These are phyloP conservation scores for Sebastes ruberrimus DNA, from an alignment of 2,797 vertebrate species.

Conservation along the genomic window DNA sequence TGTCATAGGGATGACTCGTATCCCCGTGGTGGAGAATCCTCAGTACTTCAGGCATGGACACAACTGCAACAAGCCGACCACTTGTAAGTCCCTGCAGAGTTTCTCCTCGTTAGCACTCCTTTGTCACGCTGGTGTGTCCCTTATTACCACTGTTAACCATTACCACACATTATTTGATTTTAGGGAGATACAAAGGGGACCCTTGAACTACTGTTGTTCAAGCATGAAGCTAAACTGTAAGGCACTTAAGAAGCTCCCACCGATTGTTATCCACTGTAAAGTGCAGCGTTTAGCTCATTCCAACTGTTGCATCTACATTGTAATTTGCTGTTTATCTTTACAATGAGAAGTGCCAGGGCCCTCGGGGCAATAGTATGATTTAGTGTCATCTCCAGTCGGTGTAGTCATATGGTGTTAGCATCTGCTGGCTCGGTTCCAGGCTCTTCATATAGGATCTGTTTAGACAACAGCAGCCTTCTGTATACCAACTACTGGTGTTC, in stretches of 20 bases:
- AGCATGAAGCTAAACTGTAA: neutral
- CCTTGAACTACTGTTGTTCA: neutral
- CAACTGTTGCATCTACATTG: neutral
- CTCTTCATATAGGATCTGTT: conserved; percentile 38
- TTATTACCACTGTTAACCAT: neutral
- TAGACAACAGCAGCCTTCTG: conserved; percentile 35
- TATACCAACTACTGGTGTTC: conserved; percentile 15
- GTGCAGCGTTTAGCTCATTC: neutral
- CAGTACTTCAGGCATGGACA: conserved; percentile 98
- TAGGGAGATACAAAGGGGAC: neutral
- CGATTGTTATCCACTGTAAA: neutral
- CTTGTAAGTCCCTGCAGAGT: conserved; percentile 86
- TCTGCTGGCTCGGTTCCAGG: conserved; percentile 43
- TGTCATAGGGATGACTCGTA: conserved; percentile 98
- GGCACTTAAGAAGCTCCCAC: neutral
- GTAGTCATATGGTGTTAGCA: conserved; percentile 52
- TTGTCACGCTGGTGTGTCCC: neutral
- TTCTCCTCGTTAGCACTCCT: neutral
- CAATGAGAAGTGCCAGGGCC: conserved; percentile 17
- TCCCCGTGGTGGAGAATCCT: conserved; percentile 96
- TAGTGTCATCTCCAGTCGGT: conserved; percentile 28
- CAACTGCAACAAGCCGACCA: conserved; percentile 96
- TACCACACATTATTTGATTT: neutral
- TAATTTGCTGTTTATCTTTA: conserved; percentile 54
- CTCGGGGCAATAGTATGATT: conserved; percentile 24